phyloP scores from a whole-genome alignment of 2,888 invertebrate genomes.

The Brachyptera risi region DNA sequence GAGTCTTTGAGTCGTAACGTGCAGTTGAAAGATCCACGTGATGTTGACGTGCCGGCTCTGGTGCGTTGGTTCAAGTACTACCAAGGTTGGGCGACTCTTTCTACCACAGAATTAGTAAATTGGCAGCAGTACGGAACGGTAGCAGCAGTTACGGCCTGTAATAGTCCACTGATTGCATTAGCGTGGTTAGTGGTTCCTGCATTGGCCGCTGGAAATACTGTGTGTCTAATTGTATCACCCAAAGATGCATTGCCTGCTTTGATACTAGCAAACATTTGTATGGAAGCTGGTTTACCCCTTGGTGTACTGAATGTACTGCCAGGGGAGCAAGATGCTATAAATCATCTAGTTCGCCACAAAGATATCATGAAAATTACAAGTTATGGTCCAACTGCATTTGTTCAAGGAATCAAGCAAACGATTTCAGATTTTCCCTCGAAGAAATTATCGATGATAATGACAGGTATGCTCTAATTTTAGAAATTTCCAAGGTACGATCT shows the following conservation, averaged over 20 bases:
- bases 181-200: conserved; percentile 49
- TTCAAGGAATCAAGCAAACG: conserved; percentile 42
- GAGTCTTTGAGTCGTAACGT: conserved; percentile 48
- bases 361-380: conserved; percentile 45
- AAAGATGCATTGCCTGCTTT: conserved; percentile 45
- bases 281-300: conserved; percentile 49
- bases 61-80: conserved; percentile 51
- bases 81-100: conserved; percentile 48
- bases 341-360: conserved; percentile 40
- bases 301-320: conserved; percentile 48
- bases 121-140: conserved; percentile 47
- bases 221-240: conserved; percentile 47
- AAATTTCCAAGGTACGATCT: no score
- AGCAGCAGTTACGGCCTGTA: conserved; percentile 46
- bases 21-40: conserved; percentile 46
- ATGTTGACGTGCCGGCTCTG: conserved; percentile 45
- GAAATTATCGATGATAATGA: not conserved
- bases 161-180: conserved; percentile 47
- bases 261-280: conserved; percentile 48
- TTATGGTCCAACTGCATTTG: conserved; percentile 43
- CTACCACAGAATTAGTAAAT: conserved; percentile 43
- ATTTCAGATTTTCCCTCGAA: conserved; percentile 38
- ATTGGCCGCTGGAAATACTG: conserved; percentile 49
- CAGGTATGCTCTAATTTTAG: not conserved
- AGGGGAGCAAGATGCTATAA: conserved; percentile 42